Evolutionary conservation across 2,797 vertebrate species (phyloP).

Genomic region (Spea hammondii): DNA sequence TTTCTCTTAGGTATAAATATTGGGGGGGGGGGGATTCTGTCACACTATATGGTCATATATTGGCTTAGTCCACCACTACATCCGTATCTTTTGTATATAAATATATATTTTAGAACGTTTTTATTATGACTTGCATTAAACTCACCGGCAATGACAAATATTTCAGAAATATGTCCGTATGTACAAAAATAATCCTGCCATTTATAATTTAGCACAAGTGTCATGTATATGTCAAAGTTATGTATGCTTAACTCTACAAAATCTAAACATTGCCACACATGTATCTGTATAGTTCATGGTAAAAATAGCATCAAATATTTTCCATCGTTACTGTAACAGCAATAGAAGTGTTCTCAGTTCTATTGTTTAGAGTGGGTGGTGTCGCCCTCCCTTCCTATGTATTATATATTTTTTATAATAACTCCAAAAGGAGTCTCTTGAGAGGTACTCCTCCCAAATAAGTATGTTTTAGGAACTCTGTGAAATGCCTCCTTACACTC

Average conservation of each 20-base stretch:
- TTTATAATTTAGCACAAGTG: no score
- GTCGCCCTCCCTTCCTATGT: slow-evolving; percentile 35
- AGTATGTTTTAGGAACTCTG: background rate
- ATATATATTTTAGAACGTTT: no score
- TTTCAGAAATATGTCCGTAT: no score
- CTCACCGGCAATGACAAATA: no score
- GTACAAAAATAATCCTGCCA: no score
- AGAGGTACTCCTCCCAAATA: slow-evolving; percentile 1
- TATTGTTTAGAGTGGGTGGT: slow-evolving; percentile 39
- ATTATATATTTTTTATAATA: slow-evolving; percentile 8
- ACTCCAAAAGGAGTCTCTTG: slow-evolving; percentile 8
- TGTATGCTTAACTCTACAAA: background rate
- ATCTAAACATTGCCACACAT: slow-evolving; percentile 26
- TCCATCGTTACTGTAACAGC: slow-evolving; percentile 14
- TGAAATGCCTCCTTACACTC: background rate
- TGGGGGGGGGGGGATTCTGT: no score
- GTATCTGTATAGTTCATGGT: background rate
- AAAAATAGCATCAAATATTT: slow-evolving; percentile 31
- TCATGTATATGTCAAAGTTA: no score
- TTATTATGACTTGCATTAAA: no score
- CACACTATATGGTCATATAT: no score
- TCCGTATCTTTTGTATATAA: no score
- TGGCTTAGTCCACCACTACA: no score
- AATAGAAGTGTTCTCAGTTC: background rate
- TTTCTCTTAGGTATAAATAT: no score